phyloP scores from a whole-genome alignment of 2,888 invertebrate genomes.

The Lithophane leautieri region DNA sequence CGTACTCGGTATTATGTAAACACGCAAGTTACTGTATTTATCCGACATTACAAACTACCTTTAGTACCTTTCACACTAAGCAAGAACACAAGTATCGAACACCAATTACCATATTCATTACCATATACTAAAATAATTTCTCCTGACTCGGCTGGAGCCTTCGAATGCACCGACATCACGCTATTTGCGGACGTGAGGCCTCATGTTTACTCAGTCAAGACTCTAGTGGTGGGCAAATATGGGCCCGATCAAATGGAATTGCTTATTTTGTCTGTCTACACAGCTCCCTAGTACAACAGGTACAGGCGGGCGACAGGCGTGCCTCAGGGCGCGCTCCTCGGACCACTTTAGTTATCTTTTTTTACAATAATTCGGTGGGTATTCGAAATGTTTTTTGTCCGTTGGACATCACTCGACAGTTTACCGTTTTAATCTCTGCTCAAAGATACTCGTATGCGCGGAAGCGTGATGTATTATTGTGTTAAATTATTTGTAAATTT shows the following conservation, averaged over 20 bases:
- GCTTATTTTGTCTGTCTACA: conserved; percentile 90
- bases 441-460: conserved; percentile 78
- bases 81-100: conserved; percentile 63
- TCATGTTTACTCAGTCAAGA: conserved; percentile 88
- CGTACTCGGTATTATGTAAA: conserved; percentile 42
- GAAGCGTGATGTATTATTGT: conserved; percentile 78
- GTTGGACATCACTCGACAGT: conserved; percentile 75
- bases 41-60: conserved; percentile 52
- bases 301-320: conserved; percentile 81
- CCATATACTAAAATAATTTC: conserved; percentile 80
- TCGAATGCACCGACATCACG: conserved; percentile 86
- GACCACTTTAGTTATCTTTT: conserved; percentile 79
- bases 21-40: conserved; percentile 52
- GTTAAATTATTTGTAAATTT: conserved; percentile 80
- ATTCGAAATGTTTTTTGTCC: conserved; percentile 81
- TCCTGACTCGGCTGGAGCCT: conserved; percentile 76
- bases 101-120: conserved; percentile 68
- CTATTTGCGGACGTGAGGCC: conserved; percentile 90
- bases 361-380: conserved; percentile 82
- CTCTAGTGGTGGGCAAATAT: conserved; percentile 90
- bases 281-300: conserved; percentile 86
- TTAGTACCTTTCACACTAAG: conserved; percentile 60
- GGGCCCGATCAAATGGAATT: conserved; percentile 89
- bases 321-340: conserved; percentile 80
- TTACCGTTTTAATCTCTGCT: conserved; percentile 84